These are phyloP conservation scores for Phymastichus coffea DNA, from an alignment of 1,140 invertebrate species.

Conservation along the genomic window DNA sequence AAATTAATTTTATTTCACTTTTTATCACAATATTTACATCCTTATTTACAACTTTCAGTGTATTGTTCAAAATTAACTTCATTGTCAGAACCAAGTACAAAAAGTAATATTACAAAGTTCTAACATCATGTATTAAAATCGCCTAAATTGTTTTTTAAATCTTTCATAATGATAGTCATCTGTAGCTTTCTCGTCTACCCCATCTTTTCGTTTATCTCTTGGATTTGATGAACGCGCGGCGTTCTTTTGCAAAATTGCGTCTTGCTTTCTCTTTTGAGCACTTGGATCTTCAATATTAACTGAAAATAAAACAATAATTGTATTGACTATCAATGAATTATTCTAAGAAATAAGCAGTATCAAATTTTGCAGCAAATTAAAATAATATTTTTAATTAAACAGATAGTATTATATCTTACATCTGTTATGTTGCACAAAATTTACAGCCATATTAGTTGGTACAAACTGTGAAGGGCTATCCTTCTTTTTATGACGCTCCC, in stretches of 20 bases:
- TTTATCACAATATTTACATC: too few relatives aligned
- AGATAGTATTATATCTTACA: constrained; percentile 60
- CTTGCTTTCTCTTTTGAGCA: constrained; percentile 60
- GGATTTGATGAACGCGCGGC: constrained; percentile 53
- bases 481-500: constrained; percentile 87
- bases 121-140: constrained; percentile 65
- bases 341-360: constrained; percentile 2
- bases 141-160: constrained; percentile 93
- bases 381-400: neutral
- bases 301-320: constrained; percentile 50
- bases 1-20: too few relatives aligned
- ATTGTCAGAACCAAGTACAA: too few relatives aligned
- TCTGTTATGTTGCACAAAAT: constrained; percentile 96
- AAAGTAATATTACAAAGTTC: too few relatives aligned
- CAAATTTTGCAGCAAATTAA: constrained; percentile 1
- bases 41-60: too few relatives aligned
- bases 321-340: constrained; percentile 6
- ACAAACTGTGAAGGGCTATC: constrained; percentile 96
- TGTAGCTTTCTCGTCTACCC: constrained; percentile 86
- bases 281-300: constrained; percentile 80
- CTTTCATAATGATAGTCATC: constrained; percentile 97
- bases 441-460: constrained; percentile 96
- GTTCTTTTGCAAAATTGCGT: constrained; percentile 45
- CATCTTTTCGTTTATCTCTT: constrained; percentile 66
- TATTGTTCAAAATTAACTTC: too few relatives aligned